A percentile compares a stretch with the other conserved stretches of the same genome.
Conservation (phyloP, 2,888 invertebrate species). For the Agonopterix heracliana region DNA sequence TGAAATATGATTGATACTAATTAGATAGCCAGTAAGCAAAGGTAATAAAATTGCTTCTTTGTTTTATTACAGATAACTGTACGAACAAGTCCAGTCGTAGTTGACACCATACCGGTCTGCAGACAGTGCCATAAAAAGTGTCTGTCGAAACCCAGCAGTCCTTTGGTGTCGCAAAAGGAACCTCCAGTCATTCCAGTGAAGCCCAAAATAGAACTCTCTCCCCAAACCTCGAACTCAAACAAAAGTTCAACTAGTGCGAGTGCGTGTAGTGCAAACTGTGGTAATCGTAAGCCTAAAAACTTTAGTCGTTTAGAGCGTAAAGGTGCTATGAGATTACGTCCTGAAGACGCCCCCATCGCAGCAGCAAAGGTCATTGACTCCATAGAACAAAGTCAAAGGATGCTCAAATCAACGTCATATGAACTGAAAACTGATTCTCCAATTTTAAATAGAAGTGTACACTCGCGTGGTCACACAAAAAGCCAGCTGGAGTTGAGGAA, state of each 20-base stretch:
- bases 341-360: conserved; percentile 65
- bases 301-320: conserved; percentile 64
- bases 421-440: conserved; percentile 66
- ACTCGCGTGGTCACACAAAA: conserved; percentile 50
- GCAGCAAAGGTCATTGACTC: conserved; percentile 68
- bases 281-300: conserved; percentile 53
- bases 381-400: conserved; percentile 68
- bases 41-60: neutral
- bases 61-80: conserved; percentile 80
- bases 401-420: conserved; percentile 69
- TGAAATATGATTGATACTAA: neutral
- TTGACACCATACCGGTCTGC: conserved; percentile 84
- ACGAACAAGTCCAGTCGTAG: conserved; percentile 83
- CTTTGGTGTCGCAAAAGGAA: conserved; percentile 65
- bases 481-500: conserved; percentile 56
- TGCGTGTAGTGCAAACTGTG: conserved; percentile 59
- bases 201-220: conserved; percentile 53
- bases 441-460: conserved; percentile 47
- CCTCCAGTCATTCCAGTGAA: conserved; percentile 43
- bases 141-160: conserved; percentile 76
- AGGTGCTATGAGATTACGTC: conserved; percentile 67
- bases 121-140: conserved; percentile 88
- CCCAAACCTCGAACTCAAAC: conserved; percentile 56
- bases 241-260: conserved; percentile 58
- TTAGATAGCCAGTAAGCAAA: neutral